Base-by-base conservation (phyloP, 2,797 vertebrate species). In the Sebastes matsubarae region DNA sequence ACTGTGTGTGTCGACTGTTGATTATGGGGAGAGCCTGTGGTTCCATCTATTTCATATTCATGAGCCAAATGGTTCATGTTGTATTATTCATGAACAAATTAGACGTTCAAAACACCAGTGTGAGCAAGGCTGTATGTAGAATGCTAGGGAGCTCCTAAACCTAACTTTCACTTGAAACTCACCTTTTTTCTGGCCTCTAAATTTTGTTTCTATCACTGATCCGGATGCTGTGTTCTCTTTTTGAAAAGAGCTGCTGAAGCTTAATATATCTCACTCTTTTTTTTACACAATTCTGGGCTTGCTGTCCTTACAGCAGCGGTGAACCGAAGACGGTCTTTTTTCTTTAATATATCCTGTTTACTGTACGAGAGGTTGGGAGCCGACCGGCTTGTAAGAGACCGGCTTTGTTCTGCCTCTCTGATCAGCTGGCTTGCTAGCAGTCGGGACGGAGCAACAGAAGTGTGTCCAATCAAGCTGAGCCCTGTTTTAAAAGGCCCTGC, bases 31-130 rank as follows among this genome's bases (percentile, higher is more conserved):
- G 91, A 93, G 93, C 83, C 90, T 93, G 91, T 90, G 87, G 88
- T 94, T 94, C 91, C 84, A 79, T 88, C 87, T 87, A 90, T 91
- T 94, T 95, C 89, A 94, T 93, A 94, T 94, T 95, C 93, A 95
- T 94, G 90, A 95, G 91, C 93, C 93, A 95, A 95, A 95, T 95
- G 94, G 93, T 91, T 90, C 89, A 74, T 76, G 84, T 91, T 95
- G 95, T 93, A 93, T 95, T 94, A 95, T 95, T 95, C 93, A 94
- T 95, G 92, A 90, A 87, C 75, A 94, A 92, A 96, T 95, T 94
- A 94, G 91, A 91, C 67, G 89, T 89, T 86, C 55, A 92, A 93
- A 94, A 94, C 91, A 94, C 75, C 88, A 91, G 89, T 85, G 89
- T 76, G 84, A 94, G 84, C 7, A 58, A 87, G 76, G 63, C 77